phyloP scores from a whole-genome alignment of 2,888 invertebrate species.

The Megalurothrips usitatus region DNA sequence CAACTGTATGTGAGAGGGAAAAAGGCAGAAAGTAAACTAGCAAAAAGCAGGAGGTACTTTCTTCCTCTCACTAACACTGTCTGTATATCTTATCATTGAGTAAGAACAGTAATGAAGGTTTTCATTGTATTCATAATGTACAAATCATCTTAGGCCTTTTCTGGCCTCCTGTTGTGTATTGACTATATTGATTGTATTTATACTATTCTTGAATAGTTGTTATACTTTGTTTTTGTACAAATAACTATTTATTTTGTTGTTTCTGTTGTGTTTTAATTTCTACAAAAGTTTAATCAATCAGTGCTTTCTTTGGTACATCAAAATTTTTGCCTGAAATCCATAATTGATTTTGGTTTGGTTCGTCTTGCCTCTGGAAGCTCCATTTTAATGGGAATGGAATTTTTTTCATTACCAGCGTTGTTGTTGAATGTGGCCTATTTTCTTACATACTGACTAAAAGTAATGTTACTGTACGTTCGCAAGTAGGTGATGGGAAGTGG shows the following conservation, averaged over 20 bases:
- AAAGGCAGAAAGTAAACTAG: too few species aligned
- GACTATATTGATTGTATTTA: constrained; percentile 12
- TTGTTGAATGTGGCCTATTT: too few species aligned
- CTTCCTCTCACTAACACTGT: too few species aligned
- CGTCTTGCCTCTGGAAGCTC: too few species aligned
- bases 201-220: constrained; percentile 13
- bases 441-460: too few species aligned
- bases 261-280: constrained; percentile 1
- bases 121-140: neutral
- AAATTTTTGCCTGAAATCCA: neutral
- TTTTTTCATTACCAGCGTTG: too few species aligned
- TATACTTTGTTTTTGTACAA: constrained; percentile 23
- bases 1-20: neutral
- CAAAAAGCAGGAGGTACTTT: too few species aligned
- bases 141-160: neutral
- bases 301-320: neutral
- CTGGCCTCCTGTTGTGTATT: neutral
- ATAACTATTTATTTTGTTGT: constrained; percentile 27
- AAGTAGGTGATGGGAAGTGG: neutral
- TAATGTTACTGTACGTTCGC: neutral
- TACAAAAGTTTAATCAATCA: neutral
- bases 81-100: neutral
- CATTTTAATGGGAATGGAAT: too few species aligned
- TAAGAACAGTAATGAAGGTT: neutral
- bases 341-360: too few species aligned